Evolutionary conservation across 1,140 invertebrate species (phyloP).

Genomic region (Aphelenchoides besseyi): DNA sequence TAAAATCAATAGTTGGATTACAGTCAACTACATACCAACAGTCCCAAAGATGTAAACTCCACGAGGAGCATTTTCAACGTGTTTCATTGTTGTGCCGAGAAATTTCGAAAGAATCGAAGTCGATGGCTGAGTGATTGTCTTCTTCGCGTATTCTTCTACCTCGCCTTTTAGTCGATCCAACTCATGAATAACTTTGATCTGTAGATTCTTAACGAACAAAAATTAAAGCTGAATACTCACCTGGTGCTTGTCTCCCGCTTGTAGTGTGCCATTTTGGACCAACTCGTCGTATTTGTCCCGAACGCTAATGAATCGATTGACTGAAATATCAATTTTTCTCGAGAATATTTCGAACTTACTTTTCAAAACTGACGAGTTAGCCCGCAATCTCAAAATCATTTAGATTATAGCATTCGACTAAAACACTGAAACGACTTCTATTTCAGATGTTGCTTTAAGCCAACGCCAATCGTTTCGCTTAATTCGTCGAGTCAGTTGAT

Average conservation of each 20-base stretch:
- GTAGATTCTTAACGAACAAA: slow-evolving; percentile 25
- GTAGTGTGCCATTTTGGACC: neutral
- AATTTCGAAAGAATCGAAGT: slow-evolving; percentile 23
- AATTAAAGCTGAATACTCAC: neutral
- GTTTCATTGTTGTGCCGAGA: neutral
- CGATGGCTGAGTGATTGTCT: slow-evolving; percentile 14
- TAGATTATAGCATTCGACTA: neutral
- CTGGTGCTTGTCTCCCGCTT: neutral
- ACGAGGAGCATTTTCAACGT: slow-evolving; percentile 46
- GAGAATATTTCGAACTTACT: neutral
- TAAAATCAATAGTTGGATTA: neutral
- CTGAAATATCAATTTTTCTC: neutral
- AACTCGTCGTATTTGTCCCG: neutral
- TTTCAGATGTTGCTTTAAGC: no score
- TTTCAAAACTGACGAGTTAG: neutral
- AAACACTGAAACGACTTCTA: no score
- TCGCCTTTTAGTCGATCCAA: slow-evolving; percentile 35
- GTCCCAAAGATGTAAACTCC: slow-evolving; percentile 68
- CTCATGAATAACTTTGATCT: slow-evolving; percentile 34
- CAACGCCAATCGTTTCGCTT: no score
- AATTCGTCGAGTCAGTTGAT: no score
- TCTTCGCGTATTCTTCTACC: slow-evolving; percentile 39
- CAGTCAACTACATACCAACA: slow-evolving; percentile 62
- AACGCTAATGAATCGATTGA: neutral
- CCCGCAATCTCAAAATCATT: slow-evolving; percentile 14